Percentiles rank a stretch among this genome's conserved stretches.
These are phyloP conservation scores for Sebastes hubbsi DNA, from an alignment of 2,797 vertebrate species.

Conservation along the genomic window DNA sequence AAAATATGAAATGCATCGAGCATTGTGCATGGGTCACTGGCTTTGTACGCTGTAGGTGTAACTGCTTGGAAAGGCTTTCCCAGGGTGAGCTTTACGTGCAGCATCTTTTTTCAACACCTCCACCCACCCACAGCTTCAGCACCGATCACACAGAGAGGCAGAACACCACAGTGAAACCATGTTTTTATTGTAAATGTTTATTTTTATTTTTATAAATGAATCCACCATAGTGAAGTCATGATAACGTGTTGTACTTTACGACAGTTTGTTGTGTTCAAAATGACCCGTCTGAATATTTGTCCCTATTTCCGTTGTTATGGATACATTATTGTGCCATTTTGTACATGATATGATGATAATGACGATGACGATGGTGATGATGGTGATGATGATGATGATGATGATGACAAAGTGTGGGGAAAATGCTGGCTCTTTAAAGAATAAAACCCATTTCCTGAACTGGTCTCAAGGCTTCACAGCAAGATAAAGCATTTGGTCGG, in stretches of 20 bases:
- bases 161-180: slow-evolving; percentile 32
- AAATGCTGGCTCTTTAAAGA: slow-evolving; percentile 44
- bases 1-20: slow-evolving; percentile 13
- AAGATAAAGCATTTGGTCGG: slow-evolving; percentile 2
- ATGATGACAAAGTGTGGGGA: slow-evolving; percentile 20
- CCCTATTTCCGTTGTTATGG: slow-evolving; percentile 52
- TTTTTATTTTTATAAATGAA: slow-evolving; percentile 63
- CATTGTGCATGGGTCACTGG: slow-evolving; percentile 49
- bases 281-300: slow-evolving; percentile 53
- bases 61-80: slow-evolving; percentile 41
- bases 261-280: slow-evolving; percentile 47
- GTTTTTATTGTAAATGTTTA: slow-evolving; percentile 42
- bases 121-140: slow-evolving; percentile 28
- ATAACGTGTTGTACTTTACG: slow-evolving; percentile 52
- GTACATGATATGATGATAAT: slow-evolving; percentile 35
- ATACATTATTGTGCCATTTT: slow-evolving; percentile 59
- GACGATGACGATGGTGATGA: background rate
- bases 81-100: slow-evolving; percentile 54
- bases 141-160: slow-evolving; percentile 8
- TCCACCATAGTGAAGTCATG: slow-evolving; percentile 31
- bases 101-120: slow-evolving; percentile 32
- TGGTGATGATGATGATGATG: background rate
- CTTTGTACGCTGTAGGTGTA: slow-evolving; percentile 36
- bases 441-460: slow-evolving; percentile 60
- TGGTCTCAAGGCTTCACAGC: slow-evolving; percentile 41